phyloP scores from a whole-genome alignment of 2,797 vertebrate species.

The Sylvilagus floridanus region DNA sequence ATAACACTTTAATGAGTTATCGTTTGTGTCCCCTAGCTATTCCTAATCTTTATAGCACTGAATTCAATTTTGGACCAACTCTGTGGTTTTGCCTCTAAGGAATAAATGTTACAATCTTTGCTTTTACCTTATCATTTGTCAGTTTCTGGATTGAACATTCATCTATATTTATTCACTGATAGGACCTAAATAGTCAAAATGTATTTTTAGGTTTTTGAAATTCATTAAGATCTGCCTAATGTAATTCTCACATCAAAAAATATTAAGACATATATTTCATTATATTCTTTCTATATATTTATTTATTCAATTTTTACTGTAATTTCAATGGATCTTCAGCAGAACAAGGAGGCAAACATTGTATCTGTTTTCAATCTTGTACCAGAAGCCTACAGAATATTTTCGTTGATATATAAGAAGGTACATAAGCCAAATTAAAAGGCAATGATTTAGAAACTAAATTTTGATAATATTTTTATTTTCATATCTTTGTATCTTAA shows the following conservation, averaged over 20 bases:
- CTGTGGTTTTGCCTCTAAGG: slow-evolving; percentile 26
- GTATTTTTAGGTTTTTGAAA: slow-evolving; percentile 2
- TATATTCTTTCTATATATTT: not conserved
- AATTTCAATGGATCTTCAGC: not conserved
- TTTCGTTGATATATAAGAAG: not conserved
- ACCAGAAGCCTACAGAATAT: not conserved
- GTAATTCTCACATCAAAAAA: not conserved
- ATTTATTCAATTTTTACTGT: not conserved
- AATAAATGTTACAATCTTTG: not conserved
- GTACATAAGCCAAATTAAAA: not conserved
- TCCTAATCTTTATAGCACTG: slow-evolving; percentile 44
- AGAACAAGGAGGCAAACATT: not conserved
- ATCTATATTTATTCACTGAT: not conserved
- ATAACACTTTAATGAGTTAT: slow-evolving; percentile 45
- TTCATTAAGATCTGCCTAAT: not conserved
- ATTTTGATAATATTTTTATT: not conserved
- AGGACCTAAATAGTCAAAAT: not conserved
- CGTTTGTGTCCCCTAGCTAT: not conserved
- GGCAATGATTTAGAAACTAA: not conserved
- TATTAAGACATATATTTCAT: not conserved
- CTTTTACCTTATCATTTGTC: not conserved
- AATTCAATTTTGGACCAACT: not conserved
- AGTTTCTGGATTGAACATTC: not conserved
- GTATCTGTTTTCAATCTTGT: not conserved
- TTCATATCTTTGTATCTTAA: not conserved